Base-by-base conservation (phyloP, 2,888 invertebrate species). In the Drosophila anomelani region DNA sequence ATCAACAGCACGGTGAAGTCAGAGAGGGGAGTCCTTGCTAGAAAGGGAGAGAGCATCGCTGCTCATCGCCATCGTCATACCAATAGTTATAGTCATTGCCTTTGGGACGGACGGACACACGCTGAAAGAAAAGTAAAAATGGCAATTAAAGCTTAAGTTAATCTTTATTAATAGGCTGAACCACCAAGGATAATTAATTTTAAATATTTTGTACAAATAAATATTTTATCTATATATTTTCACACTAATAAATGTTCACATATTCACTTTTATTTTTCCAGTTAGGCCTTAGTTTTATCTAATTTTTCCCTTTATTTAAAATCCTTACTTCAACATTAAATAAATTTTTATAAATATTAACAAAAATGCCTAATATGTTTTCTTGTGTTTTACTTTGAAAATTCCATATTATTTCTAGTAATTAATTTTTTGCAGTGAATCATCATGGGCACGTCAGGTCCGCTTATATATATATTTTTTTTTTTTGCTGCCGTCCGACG, bases 1-100 rank as follows among this genome's bases (percentile, higher is more conserved):
- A 85, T 85, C 89, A 86, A 75, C 84, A 73, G 72, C 54, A 34
- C 9, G 51, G 23, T 6, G 41, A 4, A 29, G 47, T 57, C 51
- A 23, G 34, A 6, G n/a, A 6, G 10, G 1, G 41, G 34, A 20
- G 36, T 41, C 29, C 26, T 44, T 47, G 51, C 34, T 53, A 53
- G 32, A 71, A 56, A 44, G 54, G 43, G 49, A 49, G 43, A 73
- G 20, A 55, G 55, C 64, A 71, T 63, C 38, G 71, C 61, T 67
- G 51, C 47, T 54, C 39, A 26, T 26, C 26, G 26, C 51, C 73
- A 56, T 49, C 57, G 49, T 64, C 49, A 34, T 41, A 36, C 17
- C 36, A 20, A 43, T 66, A 51, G 53, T 36, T 36, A 32, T 43
- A 34, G 43, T 53, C 43, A 29, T 17, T 20, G 12, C 34, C 13